Evolutionary conservation across 2,888 invertebrate genomes (phyloP), one percentile per base, ranked within the genome.

Genomic region (Habroteleia sp.): DNA sequence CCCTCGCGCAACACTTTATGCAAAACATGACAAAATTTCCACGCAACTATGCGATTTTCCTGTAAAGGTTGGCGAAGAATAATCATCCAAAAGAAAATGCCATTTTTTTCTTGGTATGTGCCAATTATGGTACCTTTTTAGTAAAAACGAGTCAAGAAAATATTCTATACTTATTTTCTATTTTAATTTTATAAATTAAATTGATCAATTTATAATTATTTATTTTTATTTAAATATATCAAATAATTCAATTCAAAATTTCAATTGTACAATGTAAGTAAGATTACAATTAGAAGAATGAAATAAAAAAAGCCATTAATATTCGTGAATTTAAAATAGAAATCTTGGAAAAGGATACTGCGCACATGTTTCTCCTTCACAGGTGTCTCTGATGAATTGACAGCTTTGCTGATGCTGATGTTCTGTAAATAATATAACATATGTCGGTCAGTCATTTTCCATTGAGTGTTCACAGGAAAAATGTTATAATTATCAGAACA

Each of bases 291-390:
- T n/a, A 6, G 1, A 27, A 1, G n/a, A 27, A 27, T 14, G 27
- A 29, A 54, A 6, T 8, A 27, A 39, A 16, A 37, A 11, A 16
- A 23, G 69, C n/a, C n/a, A n/a, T n/a, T n/a, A 29, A 25, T 8
- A 20, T 20, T 25, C 13, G n/a, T n/a, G n/a, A n/a, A n/a, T n/a
- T n/a, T 20, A 20, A 20, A 20, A 20, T 5, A 20, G 5, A 13
- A 25, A 0, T 54, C n/a, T 58, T 56, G 4, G 33, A 77, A 73
- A 90, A 90, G 89, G 89, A 90, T 92, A 91, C 93, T 92, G 79
- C 99, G 93, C 35, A 98, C 97, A 94, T 99, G 99, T 91, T 99
- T 99, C 88, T 98, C 97, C 90, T 99, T 99, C 0, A 98, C 95
- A 0, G 99, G 97, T 4, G 94, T 94, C 89, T 99, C 99, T 77